These are phyloP conservation scores for Anniella stebbinsi DNA, from an alignment of 2,797 vertebrate species.

Conservation along the genomic window DNA sequence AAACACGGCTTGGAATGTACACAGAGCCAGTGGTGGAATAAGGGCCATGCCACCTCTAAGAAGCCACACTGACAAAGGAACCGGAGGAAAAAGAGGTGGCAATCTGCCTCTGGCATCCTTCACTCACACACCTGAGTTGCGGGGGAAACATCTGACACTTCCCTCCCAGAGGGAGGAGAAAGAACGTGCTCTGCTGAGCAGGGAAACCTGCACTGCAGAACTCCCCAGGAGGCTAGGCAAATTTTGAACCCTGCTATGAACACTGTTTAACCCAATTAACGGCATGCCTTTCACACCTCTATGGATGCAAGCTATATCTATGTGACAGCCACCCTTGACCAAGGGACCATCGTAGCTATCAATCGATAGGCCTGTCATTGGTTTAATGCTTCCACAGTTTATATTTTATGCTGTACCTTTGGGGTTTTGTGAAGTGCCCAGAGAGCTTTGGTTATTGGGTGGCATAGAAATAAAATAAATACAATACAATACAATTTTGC, in stretches of 20 bases:
- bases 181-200: slow-evolving; percentile 46
- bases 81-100: background rate
- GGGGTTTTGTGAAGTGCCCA: too few relatives aligned
- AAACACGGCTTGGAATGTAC: background rate
- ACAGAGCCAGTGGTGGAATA: slow-evolving; percentile 22
- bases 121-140: slow-evolving; percentile 63
- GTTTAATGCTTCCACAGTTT: too few relatives aligned
- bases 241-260: background rate
- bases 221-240: slow-evolving; percentile 26
- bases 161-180: slow-evolving; percentile 11
- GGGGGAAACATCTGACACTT: slow-evolving; percentile 55
- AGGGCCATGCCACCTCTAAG: background rate
- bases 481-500: too few relatives aligned
- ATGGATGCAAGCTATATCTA: background rate
- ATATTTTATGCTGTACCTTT: too few relatives aligned
- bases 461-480: too few relatives aligned
- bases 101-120: background rate
- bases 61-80: slow-evolving; percentile 8
- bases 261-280: background rate
- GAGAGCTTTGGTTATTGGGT: too few relatives aligned
- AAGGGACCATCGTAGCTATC: too few relatives aligned
- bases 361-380: background rate
- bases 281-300: too few relatives aligned
- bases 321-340: background rate
- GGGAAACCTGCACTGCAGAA: slow-evolving; percentile 37